Evolutionary conservation across 2,113 vertebrate genomes (phyloP).

Genomic region (Physeter macrocephalus): DNA sequence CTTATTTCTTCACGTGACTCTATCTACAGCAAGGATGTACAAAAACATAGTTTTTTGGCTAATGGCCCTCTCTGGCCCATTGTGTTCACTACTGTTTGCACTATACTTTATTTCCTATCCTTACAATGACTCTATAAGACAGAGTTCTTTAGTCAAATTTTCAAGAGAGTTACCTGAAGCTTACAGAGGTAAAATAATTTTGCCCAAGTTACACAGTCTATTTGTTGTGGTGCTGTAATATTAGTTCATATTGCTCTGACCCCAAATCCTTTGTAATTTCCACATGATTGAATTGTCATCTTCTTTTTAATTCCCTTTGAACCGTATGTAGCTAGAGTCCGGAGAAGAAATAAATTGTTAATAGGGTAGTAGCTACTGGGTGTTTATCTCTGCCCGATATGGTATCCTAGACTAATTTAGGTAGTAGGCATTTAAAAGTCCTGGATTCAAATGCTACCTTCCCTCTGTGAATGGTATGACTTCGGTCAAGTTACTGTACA

Average conservation of each 20-base stretch:
- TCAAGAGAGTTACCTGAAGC: not conserved
- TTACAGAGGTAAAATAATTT: not conserved
- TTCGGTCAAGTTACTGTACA: not conserved
- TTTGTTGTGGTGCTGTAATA: not conserved
- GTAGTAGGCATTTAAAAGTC: not conserved
- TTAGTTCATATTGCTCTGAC: not conserved
- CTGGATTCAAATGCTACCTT: not conserved
- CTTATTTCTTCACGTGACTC: not conserved
- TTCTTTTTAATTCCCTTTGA: not conserved
- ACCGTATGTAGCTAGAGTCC: not conserved
- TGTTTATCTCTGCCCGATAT: not conserved
- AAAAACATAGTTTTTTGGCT: not conserved
- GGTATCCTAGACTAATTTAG: not conserved
- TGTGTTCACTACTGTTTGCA: not conserved
- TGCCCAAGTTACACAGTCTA: not conserved
- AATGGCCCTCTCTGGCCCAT: not conserved
- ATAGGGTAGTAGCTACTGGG: not conserved
- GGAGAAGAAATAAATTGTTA: not conserved
- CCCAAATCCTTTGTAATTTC: not conserved
- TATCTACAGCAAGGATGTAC: not conserved
- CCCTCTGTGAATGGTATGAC: not conserved
- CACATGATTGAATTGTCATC: not conserved
- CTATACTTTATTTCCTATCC: not conserved
- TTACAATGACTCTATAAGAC: not conserved
- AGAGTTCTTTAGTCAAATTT: not conserved